Conservation (phyloP, 1,140 invertebrate genomes). For the Cyclargus thomasi region DNA sequence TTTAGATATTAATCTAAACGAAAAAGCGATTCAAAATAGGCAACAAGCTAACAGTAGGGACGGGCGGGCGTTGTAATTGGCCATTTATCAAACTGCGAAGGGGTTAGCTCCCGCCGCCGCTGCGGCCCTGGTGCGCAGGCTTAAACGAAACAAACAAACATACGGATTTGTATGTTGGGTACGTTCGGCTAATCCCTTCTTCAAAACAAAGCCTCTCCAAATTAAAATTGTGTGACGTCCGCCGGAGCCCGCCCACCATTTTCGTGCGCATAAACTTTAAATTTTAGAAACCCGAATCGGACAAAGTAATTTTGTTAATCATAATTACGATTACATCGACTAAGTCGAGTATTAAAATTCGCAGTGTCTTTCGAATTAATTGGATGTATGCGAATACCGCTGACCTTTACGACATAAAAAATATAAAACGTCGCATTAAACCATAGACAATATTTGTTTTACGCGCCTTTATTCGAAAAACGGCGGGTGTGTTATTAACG, state of each 20-base stretch:
- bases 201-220: conserved; percentile 22
- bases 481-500: conserved; percentile 43
- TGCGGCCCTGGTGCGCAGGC: conserved; percentile 54
- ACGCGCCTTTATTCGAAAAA: conserved; percentile 32
- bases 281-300: neutral
- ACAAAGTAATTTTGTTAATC: neutral
- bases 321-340: neutral
- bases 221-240: conserved; percentile 27
- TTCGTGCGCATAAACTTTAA: neutral
- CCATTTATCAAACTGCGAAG: conserved; percentile 76
- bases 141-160: conserved; percentile 59
- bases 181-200: conserved; percentile 31
- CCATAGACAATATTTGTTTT: conserved; percentile 32
- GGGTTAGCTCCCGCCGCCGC: conserved; percentile 64
- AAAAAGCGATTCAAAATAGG: conserved; percentile 74
- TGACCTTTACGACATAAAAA: neutral
- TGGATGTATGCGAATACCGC: neutral
- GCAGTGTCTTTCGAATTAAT: conserved; percentile 1
- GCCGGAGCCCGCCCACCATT: neutral
- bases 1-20: conserved; percentile 75
- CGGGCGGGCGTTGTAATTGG: conserved; percentile 72
- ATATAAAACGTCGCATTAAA: conserved; percentile 18
- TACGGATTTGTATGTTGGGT: conserved; percentile 37
- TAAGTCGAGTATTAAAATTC: neutral
- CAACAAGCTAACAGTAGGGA: conserved; percentile 73